Base-by-base conservation (phyloP, 1,140 invertebrate species). In the Hyles vespertilio region DNA sequence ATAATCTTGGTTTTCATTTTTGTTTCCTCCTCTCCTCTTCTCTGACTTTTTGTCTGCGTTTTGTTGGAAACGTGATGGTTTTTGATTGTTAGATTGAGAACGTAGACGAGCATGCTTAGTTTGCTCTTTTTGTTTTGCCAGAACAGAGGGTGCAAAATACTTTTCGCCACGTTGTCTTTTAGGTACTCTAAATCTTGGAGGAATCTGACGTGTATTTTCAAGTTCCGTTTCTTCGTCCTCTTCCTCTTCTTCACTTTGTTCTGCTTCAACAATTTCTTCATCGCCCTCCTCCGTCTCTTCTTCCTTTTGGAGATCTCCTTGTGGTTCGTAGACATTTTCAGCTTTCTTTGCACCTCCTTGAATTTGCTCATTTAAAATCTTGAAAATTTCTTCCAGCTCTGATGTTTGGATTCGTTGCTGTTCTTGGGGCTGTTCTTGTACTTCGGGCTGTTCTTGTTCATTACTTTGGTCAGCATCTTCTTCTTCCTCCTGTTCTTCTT, bases 351-450 rank as follows among this genome's bases (percentile, higher is more conserved):
- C 3, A 5, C 48, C 45, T 56, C 36, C 54, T 11, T 56, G 44
- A 34, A 56, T 56, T 56, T 59, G 51, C 46, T 59, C 51, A n/a
- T 59, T 59, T 44, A 59, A 33, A 9, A 59, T 59, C 48, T 11
- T 53, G 11, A 59, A 44, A 40, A 59, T 59, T 45, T 53, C 58
- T 22, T 59, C 58, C 5, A 59, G 34, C 12, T 43, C 56, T 47
- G 40, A 44, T 7, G 43, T 40, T 9, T 51, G 49, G 34, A 11
- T n/a, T 51, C 22, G 36, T 44, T 58, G 43, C 58, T 57, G 48
- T 46, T 63, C 46, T 40, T 59, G 57, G 7, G 44, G 8, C n/a
- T 59, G 44, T n/a, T 58, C 51, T 55, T 55, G 56, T 33, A 34
- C 40, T 40, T 58, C 56, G 9, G 32, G 34, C 40, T 63, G 61